Percentiles rank a stretch among this genome's conserved stretches.
Evolutionary conservation across 2,797 vertebrate species (phyloP).

Genomic region (Steatocranus sp.): DNA sequence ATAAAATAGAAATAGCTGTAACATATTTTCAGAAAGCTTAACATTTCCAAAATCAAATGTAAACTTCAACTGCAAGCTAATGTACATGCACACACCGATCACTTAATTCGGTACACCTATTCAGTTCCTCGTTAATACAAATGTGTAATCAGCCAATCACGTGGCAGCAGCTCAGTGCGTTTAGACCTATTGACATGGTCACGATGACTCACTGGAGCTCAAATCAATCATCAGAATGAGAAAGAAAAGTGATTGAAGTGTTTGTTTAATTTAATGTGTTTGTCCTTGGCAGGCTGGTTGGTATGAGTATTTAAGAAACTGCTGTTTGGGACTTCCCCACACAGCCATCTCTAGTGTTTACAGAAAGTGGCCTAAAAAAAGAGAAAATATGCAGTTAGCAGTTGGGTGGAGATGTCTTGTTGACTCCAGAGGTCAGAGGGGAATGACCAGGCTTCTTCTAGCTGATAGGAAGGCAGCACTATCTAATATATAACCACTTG

Average conservation of each 20-base stretch:
- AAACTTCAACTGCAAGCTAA: neutral
- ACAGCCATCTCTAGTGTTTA: neutral
- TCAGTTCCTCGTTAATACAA: neutral
- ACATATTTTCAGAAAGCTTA: neutral
- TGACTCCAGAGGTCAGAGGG: neutral
- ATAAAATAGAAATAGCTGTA: neutral
- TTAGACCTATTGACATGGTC: neutral
- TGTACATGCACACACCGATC: neutral
- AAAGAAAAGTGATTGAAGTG: neutral
- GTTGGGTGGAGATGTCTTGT: neutral
- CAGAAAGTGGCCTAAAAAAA: neutral
- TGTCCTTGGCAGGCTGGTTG: neutral
- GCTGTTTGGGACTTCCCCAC: neutral
- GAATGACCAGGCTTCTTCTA: neutral
- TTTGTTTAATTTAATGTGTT: neutral
- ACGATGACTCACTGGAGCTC: neutral
- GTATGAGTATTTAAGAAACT: neutral
- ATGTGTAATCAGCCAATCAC: neutral
- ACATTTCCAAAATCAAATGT: neutral
- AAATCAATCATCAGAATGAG: neutral
- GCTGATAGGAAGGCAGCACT: neutral
- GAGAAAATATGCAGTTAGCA: neutral
- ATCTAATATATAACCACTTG: neutral
- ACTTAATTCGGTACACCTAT: neutral
- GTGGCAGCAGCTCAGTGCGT: rapidly evolving